A percentile compares a stretch with the other conserved stretches of the same genome.
Evolutionary conservation across 92 coral and sea anemone genomes (phyloP).

Genomic region (Metridium senile): DNA sequence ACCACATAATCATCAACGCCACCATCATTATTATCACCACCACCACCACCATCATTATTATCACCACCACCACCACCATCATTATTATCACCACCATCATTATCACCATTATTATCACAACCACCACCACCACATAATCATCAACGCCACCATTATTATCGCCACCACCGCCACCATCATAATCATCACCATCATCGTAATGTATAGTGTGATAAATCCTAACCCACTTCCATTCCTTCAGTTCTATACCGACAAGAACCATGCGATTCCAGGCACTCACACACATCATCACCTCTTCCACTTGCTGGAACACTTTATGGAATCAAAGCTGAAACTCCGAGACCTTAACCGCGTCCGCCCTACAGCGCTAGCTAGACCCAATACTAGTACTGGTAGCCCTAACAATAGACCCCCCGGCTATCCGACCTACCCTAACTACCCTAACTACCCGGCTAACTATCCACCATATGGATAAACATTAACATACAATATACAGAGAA

Average conservation of each 20-base stretch:
- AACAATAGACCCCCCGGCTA: not conserved
- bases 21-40: not conserved
- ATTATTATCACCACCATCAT: not conserved
- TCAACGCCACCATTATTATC: not conserved
- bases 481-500: not conserved
- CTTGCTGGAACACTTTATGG: constrained; percentile 72
- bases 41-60: not conserved
- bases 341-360: constrained; percentile 15
- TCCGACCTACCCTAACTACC: constrained; percentile 7
- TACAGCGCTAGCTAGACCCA: not conserved
- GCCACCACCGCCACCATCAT: not conserved
- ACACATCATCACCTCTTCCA: constrained; percentile 73
- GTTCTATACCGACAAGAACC: constrained; percentile 86
- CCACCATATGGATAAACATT: constrained; percentile 5
- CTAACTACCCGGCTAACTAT: not conserved
- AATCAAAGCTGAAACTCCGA: constrained; percentile 47
- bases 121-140: not conserved
- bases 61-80: not conserved
- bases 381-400: not conserved
- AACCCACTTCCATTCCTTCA: not conserved
- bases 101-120: not conserved
- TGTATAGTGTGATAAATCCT: not conserved
- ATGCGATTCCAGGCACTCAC: constrained; percentile 64
- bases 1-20: not conserved
- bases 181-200: not conserved